Evolutionary conservation across 2,888 invertebrate species (phyloP).

Genomic region (Elysia crispata): DNA sequence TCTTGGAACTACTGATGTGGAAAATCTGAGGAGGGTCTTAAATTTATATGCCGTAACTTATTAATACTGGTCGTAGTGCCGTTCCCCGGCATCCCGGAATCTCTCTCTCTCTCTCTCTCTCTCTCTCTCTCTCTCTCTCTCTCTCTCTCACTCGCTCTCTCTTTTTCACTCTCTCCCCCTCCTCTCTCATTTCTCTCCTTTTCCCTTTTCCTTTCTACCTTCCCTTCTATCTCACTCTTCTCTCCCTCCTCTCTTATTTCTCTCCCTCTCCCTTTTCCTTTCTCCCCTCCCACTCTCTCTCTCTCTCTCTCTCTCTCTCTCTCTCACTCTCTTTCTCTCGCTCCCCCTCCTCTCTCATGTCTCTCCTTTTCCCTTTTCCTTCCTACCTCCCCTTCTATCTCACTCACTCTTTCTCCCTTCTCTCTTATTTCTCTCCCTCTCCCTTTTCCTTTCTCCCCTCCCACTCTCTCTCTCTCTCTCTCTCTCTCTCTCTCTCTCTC

Average conservation of each 20-base stretch:
- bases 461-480: no score
- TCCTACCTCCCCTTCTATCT: neutral
- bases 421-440: neutral
- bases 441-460: neutral
- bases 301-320: neutral
- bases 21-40: no score
- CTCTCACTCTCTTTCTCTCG: neutral
- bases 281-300: neutral
- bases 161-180: neutral
- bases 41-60: no score
- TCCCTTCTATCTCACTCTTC: no score
- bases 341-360: neutral
- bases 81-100: no score
- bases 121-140: conserved; percentile 16
- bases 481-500: no score
- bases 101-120: conserved; percentile 13
- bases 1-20: no score
- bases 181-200: neutral
- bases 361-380: neutral
- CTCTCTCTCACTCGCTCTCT: conserved; percentile 3
- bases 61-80: no score
- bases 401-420: neutral
- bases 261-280: no score
- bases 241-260: no score
- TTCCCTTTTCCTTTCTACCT: no score